A percentile compares a stretch with the other conserved stretches of the same genome.
These are phyloP conservation scores for Eupithecia pulchellata DNA, from an alignment of 2,888 invertebrate species.

Conservation along the genomic window DNA sequence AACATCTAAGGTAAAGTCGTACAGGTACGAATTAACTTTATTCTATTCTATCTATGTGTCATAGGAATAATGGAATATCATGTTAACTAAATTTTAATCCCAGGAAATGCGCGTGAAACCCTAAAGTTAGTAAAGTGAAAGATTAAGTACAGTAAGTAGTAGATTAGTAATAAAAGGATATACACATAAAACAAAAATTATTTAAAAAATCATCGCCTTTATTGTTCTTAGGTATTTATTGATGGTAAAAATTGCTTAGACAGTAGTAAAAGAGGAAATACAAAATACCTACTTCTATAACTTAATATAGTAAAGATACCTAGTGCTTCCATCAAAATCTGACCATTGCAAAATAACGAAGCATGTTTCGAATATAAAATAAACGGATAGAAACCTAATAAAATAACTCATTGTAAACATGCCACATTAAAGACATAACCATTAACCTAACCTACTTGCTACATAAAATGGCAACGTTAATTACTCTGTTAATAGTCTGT, in stretches of 20 bases:
- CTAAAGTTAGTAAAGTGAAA: background rate
- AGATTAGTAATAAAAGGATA: background rate
- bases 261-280: background rate
- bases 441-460: slow-evolving; percentile 60
- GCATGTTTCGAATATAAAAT: slow-evolving; percentile 24
- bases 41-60: background rate
- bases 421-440: slow-evolving; percentile 34
- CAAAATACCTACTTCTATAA: slow-evolving; percentile 4
- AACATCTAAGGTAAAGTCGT: background rate
- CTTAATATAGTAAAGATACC: background rate
- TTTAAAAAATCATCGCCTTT: slow-evolving; percentile 1
- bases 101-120: background rate
- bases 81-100: background rate
- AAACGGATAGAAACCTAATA: slow-evolving; percentile 10
- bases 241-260: slow-evolving; percentile 9
- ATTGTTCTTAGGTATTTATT: background rate
- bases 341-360: slow-evolving; percentile 44
- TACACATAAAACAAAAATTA: background rate
- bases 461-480: slow-evolving; percentile 69
- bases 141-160: background rate
- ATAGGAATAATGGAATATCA: background rate
- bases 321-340: slow-evolving; percentile 64
- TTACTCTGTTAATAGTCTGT: slow-evolving; percentile 54
- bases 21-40: background rate
- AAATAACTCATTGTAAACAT: slow-evolving; percentile 22